A percentile compares a stretch with the other conserved stretches of the same genome.
These are phyloP conservation scores for Gymnocypris eckloni DNA, from an alignment of 2,797 vertebrate species.

Conservation along the genomic window DNA sequence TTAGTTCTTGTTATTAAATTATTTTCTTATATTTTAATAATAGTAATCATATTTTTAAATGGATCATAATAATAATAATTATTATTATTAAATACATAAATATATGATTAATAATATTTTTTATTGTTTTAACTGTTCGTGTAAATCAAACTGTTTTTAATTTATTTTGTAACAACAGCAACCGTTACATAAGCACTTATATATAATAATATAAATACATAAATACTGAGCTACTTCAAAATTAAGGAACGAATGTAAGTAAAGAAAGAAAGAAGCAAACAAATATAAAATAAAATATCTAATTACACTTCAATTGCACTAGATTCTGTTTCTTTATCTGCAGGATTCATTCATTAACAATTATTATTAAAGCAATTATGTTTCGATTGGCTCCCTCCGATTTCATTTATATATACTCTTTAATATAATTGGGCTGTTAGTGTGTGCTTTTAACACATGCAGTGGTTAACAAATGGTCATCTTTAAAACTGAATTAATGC, in stretches of 20 bases:
- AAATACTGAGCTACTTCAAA: not conserved
- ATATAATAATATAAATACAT: not conserved
- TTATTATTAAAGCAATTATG: too few species aligned
- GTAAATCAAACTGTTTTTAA: too few species aligned
- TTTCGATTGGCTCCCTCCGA: too few species aligned
- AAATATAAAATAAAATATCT: not conserved
- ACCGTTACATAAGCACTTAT: too few species aligned
- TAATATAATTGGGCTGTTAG: too few species aligned
- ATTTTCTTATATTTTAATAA: not conserved
- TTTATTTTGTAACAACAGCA: too few species aligned
- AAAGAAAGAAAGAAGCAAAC: not conserved
- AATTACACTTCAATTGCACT: not conserved
- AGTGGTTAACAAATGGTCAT: not conserved
- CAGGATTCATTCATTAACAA: not conserved
- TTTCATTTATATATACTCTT: too few species aligned
- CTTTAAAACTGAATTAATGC: not conserved
- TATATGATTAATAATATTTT: too few species aligned
- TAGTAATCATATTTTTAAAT: not conserved
- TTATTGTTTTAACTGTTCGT: too few species aligned
- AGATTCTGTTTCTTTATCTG: not conserved
- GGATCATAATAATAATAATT: too few species aligned
- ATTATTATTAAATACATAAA: too few species aligned
- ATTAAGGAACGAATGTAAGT: not conserved
- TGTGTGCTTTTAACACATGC: not conserved
- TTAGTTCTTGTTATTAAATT: not conserved